Evolutionary conservation across 2,113 vertebrate genomes (phyloP), one percentile per base, ranked within the genome.

Genomic region (Brachyhypopomus occidentalis): DNA sequence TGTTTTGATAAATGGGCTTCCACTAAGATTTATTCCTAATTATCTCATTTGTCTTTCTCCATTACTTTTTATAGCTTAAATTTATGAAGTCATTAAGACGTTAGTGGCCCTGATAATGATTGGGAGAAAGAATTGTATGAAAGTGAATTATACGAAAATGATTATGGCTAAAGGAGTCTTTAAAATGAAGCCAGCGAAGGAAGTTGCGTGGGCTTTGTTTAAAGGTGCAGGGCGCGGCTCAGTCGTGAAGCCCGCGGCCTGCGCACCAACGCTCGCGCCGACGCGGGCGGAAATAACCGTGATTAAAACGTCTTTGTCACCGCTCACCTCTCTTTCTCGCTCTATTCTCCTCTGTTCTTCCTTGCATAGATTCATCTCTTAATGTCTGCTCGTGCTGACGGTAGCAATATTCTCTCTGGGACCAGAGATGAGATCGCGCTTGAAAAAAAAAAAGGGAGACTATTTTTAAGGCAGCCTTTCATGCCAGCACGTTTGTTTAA

Each of bases 1-100:
- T 95, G 95, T 92, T 94, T 96, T 97, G 96, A 97, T 96, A 96
- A 96, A 97, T 96, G 94, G 95, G 94, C 95, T 95, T 95, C 95
- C 92, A 94, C 92, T 91, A 95, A 98, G 96, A 98, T 98, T 98
- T 97, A 98, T 97, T 96, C 95, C 95, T 97, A 97, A 98, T 97
- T 97, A 98, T 96, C 96, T 96, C 97, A 98, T 98, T 97, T 98
- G 97, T 98, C 96, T 98, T 96, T 95, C 96, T 96, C 96, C 96
- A 98, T 98, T 98, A 97, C 96, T 96, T 97, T 98, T 98, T 98
- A 98, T 97, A 95, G 97, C 95, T 94, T 92, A 95, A 96, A 98
- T 98, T 98, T 98, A 98, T 98, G 95, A 96, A 95, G 95, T 97
- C 93, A 97, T 98, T 98, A 96, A 89, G 94, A 93, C 93, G 94